Evolutionary conservation across 1,140 invertebrate genomes (phyloP), one percentile per base, ranked within the genome.

Genomic region (Scylla paramamosain): DNA sequence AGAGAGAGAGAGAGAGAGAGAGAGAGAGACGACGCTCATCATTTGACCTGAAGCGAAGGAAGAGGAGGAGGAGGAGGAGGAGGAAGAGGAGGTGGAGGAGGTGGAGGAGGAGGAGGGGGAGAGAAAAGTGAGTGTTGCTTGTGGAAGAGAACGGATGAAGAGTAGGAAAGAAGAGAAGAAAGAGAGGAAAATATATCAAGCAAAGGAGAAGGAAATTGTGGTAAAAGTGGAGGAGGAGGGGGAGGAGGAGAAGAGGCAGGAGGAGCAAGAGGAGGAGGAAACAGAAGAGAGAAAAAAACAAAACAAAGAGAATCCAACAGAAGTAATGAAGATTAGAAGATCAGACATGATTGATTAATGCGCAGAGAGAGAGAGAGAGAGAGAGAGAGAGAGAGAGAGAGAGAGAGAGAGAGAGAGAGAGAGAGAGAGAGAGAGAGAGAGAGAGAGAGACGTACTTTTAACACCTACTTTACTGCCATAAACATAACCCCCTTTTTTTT

Each of bases 331-430:
- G 29, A 29, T n/a, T 25, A 83, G 77, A 83, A 29, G 29, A 29
- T n/a, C 6, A 83, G 77, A 6, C 4, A 0, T 4, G 29, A 29
- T n/a, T 25, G 29, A 29, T 8, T 25, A 8, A 29, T n/a, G 77
- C 6, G 2, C 1, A 28, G 28, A 28, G 77, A 82, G 77, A 82
- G 77, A 82, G 77, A 82, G 77, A 82, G 77, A 82, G 77, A 82
- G 77, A 82, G 77, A 82, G 77, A 82, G 77, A 82, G 77, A 82
- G 77, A 82, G 77, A 82, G 77, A 82, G 77, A 82, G 77, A 82
- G 77, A 82, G 77, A 82, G 77, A 82, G 77, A 82, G 77, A 82
- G 77, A 82, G 77, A 82, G 77, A 82, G 77, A 82, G 77, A 82
- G 77, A 82, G 77, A 28, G 39, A 39, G 39, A 39, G 39, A 39